phyloP scores from a whole-genome alignment of 2,113 vertebrate genomes.

The Prolemur simus region DNA sequence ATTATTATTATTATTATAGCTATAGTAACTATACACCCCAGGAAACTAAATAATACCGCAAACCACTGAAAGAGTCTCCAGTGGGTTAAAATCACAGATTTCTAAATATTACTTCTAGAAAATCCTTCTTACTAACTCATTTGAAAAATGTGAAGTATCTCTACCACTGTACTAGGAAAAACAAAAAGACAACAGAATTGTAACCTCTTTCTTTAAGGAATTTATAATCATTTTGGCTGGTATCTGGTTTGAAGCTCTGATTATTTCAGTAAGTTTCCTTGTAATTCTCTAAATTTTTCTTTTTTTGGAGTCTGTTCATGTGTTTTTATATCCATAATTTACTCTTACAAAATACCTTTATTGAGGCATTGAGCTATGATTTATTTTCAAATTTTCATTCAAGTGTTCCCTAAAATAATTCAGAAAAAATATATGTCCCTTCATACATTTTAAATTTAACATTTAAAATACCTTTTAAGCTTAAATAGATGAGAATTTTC shows the following conservation, averaged over 20 bases:
- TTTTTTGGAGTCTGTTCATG: background rate
- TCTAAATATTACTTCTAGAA: constrained; percentile 5
- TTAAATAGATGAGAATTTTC: background rate
- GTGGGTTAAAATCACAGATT: constrained; percentile 19
- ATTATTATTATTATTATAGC: background rate
- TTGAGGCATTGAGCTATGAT: background rate
- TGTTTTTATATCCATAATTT: background rate
- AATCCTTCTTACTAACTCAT: background rate
- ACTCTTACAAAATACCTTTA: background rate
- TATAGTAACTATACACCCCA: background rate
- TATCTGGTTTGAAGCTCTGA: background rate
- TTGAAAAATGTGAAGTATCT: background rate
- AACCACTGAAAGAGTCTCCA: background rate
- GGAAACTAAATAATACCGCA: background rate
- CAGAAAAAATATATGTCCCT: background rate
- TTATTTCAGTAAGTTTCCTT: background rate
- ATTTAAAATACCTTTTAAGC: background rate
- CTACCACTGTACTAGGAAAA: background rate
- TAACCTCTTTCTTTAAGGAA: background rate
- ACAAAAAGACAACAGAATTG: background rate
- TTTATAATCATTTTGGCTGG: background rate
- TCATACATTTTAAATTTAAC: background rate
- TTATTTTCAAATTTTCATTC: background rate
- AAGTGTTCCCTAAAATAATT: background rate
- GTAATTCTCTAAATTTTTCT: background rate